These are phyloP conservation scores for Epirrita christyi DNA, from an alignment of 2,888 invertebrate species.

Conservation along the genomic window DNA sequence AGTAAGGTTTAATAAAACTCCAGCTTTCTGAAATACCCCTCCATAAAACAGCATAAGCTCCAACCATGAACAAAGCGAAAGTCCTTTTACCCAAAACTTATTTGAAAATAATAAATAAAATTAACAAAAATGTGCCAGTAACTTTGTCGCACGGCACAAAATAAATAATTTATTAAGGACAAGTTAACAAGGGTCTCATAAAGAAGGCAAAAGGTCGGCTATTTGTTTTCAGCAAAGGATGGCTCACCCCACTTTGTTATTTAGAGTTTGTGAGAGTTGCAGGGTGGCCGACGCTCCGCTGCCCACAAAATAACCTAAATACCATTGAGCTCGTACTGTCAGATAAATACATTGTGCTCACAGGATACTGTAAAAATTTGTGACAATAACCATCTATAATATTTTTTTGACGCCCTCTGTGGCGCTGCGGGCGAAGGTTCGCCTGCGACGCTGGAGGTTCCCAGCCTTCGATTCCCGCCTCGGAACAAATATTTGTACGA, in stretches of 20 bases:
- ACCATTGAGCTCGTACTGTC: constrained; percentile 35
- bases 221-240: constrained; percentile 80
- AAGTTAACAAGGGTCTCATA: constrained; percentile 84
- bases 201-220: constrained; percentile 84
- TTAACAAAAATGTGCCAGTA: constrained; percentile 66
- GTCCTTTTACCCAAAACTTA: constrained; percentile 47
- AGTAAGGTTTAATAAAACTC: background rate
- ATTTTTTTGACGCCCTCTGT: too few relatives aligned
- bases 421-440: too few relatives aligned
- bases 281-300: constrained; percentile 48
- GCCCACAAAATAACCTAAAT: constrained; percentile 59
- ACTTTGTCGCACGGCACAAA: constrained; percentile 62
- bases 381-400: background rate
- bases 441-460: too few relatives aligned
- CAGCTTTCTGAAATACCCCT: constrained; percentile 14
- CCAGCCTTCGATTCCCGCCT: too few relatives aligned
- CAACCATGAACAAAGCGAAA: constrained; percentile 38
- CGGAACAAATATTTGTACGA: too few relatives aligned
- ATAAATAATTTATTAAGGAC: constrained; percentile 84
- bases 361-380: background rate
- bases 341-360: constrained; percentile 6
- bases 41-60: constrained; percentile 28
- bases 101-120: constrained; percentile 72
- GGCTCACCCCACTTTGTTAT: constrained; percentile 77
- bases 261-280: constrained; percentile 71